Evolutionary conservation across 2,888 invertebrate species (phyloP).

Genomic region (Pristionchus arcanus): DNA sequence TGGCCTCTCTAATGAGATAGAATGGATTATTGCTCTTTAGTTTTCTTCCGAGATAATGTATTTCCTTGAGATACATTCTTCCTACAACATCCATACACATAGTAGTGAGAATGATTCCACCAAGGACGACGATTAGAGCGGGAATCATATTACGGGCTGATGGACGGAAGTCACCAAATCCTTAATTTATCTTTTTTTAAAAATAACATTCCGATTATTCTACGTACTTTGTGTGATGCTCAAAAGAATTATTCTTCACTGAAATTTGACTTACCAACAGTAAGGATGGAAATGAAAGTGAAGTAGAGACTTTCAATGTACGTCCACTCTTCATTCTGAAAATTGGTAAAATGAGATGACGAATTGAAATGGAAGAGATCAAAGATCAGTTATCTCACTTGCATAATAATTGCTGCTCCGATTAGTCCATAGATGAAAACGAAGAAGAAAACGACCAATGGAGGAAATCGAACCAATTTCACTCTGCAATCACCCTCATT

Average conservation of each 20-base stretch:
- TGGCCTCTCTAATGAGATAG: slow-evolving; percentile 77
- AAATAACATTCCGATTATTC: background rate
- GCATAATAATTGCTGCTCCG: slow-evolving; percentile 71
- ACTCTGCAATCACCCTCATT: slow-evolving; percentile 60
- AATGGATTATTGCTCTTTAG: slow-evolving; percentile 78
- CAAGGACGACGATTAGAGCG: slow-evolving; percentile 67
- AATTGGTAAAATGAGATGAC: background rate
- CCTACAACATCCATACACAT: slow-evolving; percentile 79
- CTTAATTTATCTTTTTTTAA: slow-evolving; percentile 59
- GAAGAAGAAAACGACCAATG: slow-evolving; percentile 75
- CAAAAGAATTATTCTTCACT: background rate
- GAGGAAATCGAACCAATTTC: slow-evolving; percentile 76
- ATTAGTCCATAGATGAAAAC: slow-evolving; percentile 76
- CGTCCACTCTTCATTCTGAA: slow-evolving; percentile 70
- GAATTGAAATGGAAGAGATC: background rate
- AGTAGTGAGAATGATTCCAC: slow-evolving; percentile 77
- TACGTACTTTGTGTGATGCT: too few species aligned
- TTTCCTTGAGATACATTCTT: slow-evolving; percentile 78
- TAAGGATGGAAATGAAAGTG: slow-evolving; percentile 77
- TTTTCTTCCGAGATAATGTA: slow-evolving; percentile 78
- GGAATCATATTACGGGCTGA: slow-evolving; percentile 68
- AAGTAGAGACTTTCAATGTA: slow-evolving; percentile 77
- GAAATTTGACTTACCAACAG: slow-evolving; percentile 70
- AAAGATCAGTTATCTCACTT: slow-evolving; percentile 32
- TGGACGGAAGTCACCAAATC: slow-evolving; percentile 78